Evolutionary conservation across 1,140 invertebrate genomes (phyloP).

Genomic region (Pseudomyrmex dendroicus): DNA sequence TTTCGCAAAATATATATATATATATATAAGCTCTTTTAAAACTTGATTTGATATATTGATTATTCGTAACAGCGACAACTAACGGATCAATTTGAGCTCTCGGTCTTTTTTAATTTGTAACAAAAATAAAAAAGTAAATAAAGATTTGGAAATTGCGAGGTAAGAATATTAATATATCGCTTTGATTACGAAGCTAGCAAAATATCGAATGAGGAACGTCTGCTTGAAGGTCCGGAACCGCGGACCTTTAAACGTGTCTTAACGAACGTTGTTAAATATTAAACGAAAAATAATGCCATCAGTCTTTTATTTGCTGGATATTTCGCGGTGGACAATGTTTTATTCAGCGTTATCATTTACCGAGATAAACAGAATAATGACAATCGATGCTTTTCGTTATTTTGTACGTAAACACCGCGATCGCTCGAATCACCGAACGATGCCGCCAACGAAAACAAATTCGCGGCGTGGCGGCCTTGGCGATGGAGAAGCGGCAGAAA

Average conservation of each 20-base stretch:
- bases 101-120: background rate
- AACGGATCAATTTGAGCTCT: background rate
- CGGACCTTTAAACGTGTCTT: too few species aligned
- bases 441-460: slow-evolving; percentile 57
- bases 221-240: too few species aligned
- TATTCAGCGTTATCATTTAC: slow-evolving; percentile 48
- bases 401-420: slow-evolving; percentile 39
- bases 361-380: slow-evolving; percentile 50
- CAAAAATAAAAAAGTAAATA: background rate
- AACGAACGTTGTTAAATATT: background rate
- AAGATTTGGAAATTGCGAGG: background rate
- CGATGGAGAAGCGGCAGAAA: background rate
- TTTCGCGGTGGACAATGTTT: slow-evolving; percentile 31
- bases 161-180: too few species aligned
- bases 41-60: too few species aligned
- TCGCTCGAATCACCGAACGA: slow-evolving; percentile 29
- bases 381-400: slow-evolving; percentile 51
- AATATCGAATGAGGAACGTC: background rate
- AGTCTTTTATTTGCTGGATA: background rate
- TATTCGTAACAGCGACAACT: too few species aligned
- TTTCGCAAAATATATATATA: too few species aligned
- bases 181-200: background rate
- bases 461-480: slow-evolving; percentile 48
- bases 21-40: too few species aligned
- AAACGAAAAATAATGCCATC: background rate